A percentile compares a stretch with the other conserved stretches of the same genome.
Evolutionary conservation across 2,113 vertebrate genomes (phyloP).

Genomic region (Cryptotis parvus): DNA sequence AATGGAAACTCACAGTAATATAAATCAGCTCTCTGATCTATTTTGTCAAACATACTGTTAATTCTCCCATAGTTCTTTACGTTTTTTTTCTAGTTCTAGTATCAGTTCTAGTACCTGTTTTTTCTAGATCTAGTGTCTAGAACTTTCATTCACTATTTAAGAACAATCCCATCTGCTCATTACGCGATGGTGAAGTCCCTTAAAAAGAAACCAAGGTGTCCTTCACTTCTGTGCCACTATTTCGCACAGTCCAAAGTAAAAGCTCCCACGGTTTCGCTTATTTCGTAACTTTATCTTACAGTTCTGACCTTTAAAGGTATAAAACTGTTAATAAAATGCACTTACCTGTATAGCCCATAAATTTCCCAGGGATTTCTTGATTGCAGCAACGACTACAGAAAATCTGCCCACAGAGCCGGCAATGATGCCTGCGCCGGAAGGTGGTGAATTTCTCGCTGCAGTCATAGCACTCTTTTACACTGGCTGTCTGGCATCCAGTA

Average conservation of each 20-base stretch:
- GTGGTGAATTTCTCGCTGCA: slow-evolving; percentile 99
- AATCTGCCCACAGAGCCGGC: slow-evolving; percentile 97
- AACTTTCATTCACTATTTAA: slow-evolving; percentile 13
- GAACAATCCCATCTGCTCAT: neutral
- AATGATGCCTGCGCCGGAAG: slow-evolving; percentile 97
- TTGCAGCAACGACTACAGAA: slow-evolving; percentile 99
- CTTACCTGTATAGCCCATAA: slow-evolving; percentile 99
- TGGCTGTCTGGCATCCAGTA: slow-evolving; percentile 99
- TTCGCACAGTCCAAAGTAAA: slow-evolving; percentile 25
- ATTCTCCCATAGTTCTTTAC: neutral
- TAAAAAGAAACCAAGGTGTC: neutral
- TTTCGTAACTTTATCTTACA: slow-evolving; percentile 35
- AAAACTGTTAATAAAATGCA: slow-evolving; percentile 25
- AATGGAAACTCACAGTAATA: slow-evolving; percentile 7
- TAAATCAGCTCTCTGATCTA: neutral
- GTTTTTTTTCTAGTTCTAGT: too few relatives aligned
- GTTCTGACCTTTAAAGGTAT: slow-evolving; percentile 4
- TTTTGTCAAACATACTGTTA: neutral
- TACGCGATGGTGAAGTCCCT: neutral
- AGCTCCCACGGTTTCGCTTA: neutral
- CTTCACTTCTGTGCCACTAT: neutral
- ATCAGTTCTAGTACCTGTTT: too few relatives aligned
- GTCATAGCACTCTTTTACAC: slow-evolving; percentile 99
- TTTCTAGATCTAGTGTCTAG: neutral
- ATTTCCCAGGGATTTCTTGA: slow-evolving; percentile 99